Conservation (phyloP, 2,797 vertebrate genomes). For the Columba guinea region DNA sequence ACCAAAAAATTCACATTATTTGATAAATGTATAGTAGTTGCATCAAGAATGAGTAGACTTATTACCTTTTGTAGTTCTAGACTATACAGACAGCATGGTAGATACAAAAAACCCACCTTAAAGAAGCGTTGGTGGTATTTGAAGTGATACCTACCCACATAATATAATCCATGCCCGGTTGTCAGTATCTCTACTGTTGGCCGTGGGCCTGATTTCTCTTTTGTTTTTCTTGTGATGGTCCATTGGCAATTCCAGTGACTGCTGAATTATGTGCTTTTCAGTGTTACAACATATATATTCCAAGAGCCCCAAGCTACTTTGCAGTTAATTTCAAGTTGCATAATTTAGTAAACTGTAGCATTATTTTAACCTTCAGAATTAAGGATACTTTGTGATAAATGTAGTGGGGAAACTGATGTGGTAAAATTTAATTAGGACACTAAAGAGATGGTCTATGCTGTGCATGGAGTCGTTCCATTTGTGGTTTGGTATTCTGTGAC, state of each 20-base stretch:
- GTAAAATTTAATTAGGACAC: neutral
- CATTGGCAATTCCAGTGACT: neutral
- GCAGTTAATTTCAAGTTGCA: neutral
- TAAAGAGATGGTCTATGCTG: neutral
- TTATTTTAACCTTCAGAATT: neutral
- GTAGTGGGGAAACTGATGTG: neutral
- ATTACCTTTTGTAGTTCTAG: neutral
- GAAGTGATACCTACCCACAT: neutral
- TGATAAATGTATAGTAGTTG: neutral
- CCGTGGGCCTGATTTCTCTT: neutral
- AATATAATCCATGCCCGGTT: neutral
- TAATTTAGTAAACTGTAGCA: neutral
- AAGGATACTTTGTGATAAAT: neutral
- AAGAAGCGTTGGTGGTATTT: neutral
- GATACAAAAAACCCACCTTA: neutral
- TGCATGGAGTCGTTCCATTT: neutral
- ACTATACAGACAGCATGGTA: neutral
- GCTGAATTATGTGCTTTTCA: neutral
- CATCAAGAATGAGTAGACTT: neutral
- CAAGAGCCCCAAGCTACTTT: neutral
- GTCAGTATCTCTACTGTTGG: neutral
- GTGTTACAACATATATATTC: neutral
- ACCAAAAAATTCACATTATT: neutral
- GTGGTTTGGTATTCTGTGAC: neutral
- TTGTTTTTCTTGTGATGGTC: neutral